Percentiles rank a stretch among this genome's conserved stretches.
Conservation (phyloP, 2,888 invertebrate species). For the Xestia sexstrigata region DNA sequence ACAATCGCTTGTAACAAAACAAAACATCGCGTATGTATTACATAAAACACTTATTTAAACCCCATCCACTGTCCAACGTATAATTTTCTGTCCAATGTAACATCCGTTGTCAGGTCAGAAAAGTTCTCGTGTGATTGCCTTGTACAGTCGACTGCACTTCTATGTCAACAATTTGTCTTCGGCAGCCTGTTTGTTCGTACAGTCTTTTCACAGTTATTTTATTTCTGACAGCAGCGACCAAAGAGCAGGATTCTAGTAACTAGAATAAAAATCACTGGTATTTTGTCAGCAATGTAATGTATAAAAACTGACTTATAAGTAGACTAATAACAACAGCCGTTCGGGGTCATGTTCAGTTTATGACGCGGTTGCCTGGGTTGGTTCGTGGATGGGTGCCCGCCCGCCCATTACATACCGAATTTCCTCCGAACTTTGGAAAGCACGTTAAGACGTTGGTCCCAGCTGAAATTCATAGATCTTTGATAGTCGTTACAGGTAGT, state of each 20-base stretch:
- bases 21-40: constrained; percentile 54
- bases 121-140: constrained; percentile 44
- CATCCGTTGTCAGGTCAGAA: constrained; percentile 67
- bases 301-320: no score
- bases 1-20: not conserved
- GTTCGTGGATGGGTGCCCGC: no score
- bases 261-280: not conserved
- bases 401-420: no score
- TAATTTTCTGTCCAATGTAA: constrained; percentile 77
- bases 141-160: constrained; percentile 21
- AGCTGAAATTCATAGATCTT: no score
- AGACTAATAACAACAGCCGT: no score
- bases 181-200: not conserved
- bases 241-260: not conserved
- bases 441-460: no score
- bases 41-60: constrained; percentile 70
- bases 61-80: constrained; percentile 66
- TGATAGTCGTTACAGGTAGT: no score
- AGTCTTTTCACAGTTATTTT: not conserved
- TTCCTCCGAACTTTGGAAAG: no score
- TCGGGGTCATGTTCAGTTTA: no score
- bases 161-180: not conserved
- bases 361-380: no score
- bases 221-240: not conserved
- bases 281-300: not conserved